phyloP scores from a whole-genome alignment of 2,113 vertebrate genomes.

The Aythya baeri region DNA sequence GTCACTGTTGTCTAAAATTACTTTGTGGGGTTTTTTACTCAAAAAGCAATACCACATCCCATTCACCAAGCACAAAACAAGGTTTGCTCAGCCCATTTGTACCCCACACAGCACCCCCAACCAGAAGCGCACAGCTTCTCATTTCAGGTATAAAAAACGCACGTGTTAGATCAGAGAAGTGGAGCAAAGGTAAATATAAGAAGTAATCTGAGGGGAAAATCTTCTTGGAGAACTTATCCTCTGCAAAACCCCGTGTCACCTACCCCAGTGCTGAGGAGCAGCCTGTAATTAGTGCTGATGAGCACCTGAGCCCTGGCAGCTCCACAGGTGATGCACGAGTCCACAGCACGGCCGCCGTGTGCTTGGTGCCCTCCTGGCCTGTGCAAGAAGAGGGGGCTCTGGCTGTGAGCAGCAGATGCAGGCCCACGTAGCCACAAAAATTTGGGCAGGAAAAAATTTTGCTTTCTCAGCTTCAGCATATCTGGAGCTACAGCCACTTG shows the following conservation, averaged over 20 bases:
- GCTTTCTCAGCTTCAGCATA: not conserved
- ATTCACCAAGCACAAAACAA: not conserved
- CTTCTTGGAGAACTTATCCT: not conserved
- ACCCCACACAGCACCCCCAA: not conserved
- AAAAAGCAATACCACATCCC: not conserved
- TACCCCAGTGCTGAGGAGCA: not conserved
- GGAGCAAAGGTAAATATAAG: not conserved
- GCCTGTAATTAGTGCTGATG: not conserved
- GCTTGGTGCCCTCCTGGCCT: not conserved
- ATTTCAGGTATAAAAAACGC: not conserved
- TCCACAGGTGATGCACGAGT: not conserved
- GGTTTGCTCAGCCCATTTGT: not conserved
- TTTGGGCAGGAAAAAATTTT: not conserved
- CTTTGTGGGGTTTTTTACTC: accelerated
- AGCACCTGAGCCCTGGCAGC: not conserved
- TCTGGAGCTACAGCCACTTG: not conserved
- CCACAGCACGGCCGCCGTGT: accelerated
- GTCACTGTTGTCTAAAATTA: not conserved
- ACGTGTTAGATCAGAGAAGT: not conserved
- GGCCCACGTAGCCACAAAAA: no score
- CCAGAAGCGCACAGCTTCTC: not conserved
- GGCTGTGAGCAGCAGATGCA: accelerated
- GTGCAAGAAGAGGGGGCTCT: not conserved
- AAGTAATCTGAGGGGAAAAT: not conserved
- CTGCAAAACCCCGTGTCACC: accelerated